Base-by-base conservation (phyloP, 2,888 invertebrate species). In the Ferrisia virgata region DNA sequence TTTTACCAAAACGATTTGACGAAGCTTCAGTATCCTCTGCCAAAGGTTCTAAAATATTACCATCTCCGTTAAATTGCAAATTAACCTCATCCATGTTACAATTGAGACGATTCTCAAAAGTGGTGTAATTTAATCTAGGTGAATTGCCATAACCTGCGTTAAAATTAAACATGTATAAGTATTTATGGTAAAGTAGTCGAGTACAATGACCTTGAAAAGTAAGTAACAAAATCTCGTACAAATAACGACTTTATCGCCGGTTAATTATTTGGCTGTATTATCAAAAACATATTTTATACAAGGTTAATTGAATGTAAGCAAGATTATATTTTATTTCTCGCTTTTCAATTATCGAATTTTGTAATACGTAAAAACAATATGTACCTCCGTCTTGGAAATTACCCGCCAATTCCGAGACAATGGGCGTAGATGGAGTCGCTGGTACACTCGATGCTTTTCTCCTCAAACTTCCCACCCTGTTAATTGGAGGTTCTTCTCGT, bases 371-470 rank as follows among this genome's bases (percentile, higher is more conserved):
- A 76, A 76, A 72, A 72, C n/a, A n/a, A n/a, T 76, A 25, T 18
- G 15, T 9, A 76, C 72, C 72, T 76, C 72, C 72, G 36, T 76
- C 72, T 76, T 76, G 72, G 36, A 76, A 76, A 36, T 76, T 76
- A 15, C n/a, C n/a, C n/a, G 36, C 15, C 4, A 83, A 47, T 87
- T 93, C 93, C 36, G 92, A 91, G 82, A 93, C 93, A 89, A 94
- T 92, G 28, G 95, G 95, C 84, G 95, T 95, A 85, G 95, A 95
- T 18, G 95, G 95, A 22, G 95, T 95, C 39, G 95, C 95, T 85
- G 95, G 95, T 40, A 95, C 95, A 89, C 95, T 95, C 87, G 94
- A 94, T 15, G 95, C 95, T 91, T 95, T 95, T 87, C 95, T 91
- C 86, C 91, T 91, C 53, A 92, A 90, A 87, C 92, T 91, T 82